A percentile compares a stretch with the other conserved stretches of the same genome.
phyloP scores from a whole-genome alignment of 1,140 invertebrate species.

The Euglossa dilemma region DNA sequence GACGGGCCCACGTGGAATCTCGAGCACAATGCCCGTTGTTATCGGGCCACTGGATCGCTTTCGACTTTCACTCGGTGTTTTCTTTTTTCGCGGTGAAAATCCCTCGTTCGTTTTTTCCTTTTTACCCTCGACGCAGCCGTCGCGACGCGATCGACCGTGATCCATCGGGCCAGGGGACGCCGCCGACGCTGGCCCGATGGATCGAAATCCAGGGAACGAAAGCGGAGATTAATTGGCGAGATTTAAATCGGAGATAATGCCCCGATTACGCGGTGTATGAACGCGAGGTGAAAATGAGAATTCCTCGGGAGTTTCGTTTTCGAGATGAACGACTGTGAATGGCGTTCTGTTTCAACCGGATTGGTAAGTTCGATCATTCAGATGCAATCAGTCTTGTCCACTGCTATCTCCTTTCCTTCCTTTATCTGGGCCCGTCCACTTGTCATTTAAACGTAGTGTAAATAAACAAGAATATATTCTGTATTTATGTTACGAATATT shows the following conservation, averaged over 20 bases:
- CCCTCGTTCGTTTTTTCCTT: background rate
- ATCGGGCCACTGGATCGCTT: background rate
- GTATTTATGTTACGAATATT: too few relatives aligned
- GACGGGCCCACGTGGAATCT: background rate
- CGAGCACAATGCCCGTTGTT: background rate
- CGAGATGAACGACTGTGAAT: background rate
- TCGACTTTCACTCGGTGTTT: constrained; percentile 2
- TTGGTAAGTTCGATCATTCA: too few relatives aligned
- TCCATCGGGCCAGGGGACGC: background rate
- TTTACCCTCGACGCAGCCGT: background rate
- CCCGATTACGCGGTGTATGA: background rate
- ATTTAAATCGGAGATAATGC: background rate
- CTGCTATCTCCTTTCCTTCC: too few relatives aligned
- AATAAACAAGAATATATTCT: too few relatives aligned
- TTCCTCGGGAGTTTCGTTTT: background rate
- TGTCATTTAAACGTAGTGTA: too few relatives aligned
- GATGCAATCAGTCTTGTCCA: too few relatives aligned
- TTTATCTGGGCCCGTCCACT: too few relatives aligned
- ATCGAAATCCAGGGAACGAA: background rate
- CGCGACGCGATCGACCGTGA: too few relatives aligned
- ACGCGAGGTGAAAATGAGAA: background rate
- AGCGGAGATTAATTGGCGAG: background rate
- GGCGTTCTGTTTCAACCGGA: background rate
- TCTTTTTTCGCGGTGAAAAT: constrained; percentile 15
- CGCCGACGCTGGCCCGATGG: background rate